These are phyloP conservation scores for Campoplex capitator DNA, from an alignment of 2,888 invertebrate genomes.

Conservation along the genomic window DNA sequence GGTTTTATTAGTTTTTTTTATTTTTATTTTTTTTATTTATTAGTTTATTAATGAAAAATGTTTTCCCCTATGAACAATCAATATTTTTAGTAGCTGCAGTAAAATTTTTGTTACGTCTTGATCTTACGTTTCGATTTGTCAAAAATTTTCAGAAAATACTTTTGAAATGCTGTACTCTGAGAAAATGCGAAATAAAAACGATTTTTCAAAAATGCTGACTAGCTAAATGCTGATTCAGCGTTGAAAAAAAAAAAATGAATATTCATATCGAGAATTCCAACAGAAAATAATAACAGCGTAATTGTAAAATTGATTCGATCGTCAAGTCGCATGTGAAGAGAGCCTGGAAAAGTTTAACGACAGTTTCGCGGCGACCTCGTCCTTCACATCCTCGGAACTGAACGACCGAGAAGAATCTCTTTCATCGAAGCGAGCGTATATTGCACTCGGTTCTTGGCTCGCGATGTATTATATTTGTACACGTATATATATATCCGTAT, in stretches of 20 bases:
- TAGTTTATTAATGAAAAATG: too few relatives aligned
- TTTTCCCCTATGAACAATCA: too few relatives aligned
- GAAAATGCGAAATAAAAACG: too few relatives aligned
- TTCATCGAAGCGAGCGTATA: conserved; percentile 60
- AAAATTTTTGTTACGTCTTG: too few relatives aligned
- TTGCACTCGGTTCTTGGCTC: conserved; percentile 27
- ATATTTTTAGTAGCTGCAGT: too few relatives aligned
- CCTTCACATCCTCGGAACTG: conserved; percentile 73
- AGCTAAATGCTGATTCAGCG: not conserved
- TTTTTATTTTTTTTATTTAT: too few relatives aligned
- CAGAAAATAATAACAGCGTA: not conserved
- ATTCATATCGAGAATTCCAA: not conserved
- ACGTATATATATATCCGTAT: conserved; percentile 5
- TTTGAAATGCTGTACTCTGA: too few relatives aligned
- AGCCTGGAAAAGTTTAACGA: conserved; percentile 1
- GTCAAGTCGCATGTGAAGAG: not conserved
- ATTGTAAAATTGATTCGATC: not conserved
- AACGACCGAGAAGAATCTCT: conserved; percentile 69
- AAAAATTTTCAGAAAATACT: too few relatives aligned
- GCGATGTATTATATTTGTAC: conserved; percentile 15
- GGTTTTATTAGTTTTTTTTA: too few relatives aligned
- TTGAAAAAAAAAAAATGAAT: not conserved
- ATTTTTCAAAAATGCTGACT: too few relatives aligned
- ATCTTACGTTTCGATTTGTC: too few relatives aligned
- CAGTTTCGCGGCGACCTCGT: conserved; percentile 54